Evolutionary conservation across 2,113 vertebrate species (phyloP).

Genomic region (Smithornis capensis): DNA sequence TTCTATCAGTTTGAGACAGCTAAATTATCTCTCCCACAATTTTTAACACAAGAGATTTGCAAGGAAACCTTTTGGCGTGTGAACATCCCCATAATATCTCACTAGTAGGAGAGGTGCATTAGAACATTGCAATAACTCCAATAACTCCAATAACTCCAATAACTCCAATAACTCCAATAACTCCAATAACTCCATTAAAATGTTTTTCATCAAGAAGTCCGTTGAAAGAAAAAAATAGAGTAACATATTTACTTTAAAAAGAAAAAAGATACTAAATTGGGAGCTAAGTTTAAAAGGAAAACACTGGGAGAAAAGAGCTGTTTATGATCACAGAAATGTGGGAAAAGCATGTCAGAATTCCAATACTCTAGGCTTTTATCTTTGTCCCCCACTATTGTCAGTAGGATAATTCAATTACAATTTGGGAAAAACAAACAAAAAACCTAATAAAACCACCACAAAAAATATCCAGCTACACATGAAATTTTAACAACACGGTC

Average conservation of each 20-base stretch:
- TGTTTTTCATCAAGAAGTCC: neutral
- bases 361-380: neutral
- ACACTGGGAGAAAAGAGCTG: neutral
- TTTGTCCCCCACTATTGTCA: neutral
- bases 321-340: neutral
- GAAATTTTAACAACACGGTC: neutral
- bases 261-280: neutral
- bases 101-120: neutral
- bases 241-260: neutral
- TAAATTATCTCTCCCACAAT: neutral
- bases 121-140: neutral
- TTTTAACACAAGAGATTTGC: neutral
- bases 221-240: neutral
- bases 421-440: too few relatives aligned
- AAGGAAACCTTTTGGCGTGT: neutral
- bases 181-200: neutral
- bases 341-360: neutral
- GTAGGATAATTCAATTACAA: neutral
- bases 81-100: neutral
- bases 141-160: too few relatives aligned
- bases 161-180: too few relatives aligned
- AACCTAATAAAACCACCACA: too few relatives aligned
- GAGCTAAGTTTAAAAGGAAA: neutral
- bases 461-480: neutral
- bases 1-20: neutral